Evolutionary conservation across 2,113 vertebrate species (phyloP).

Genomic region (Brachypodius melanocephalos): DNA sequence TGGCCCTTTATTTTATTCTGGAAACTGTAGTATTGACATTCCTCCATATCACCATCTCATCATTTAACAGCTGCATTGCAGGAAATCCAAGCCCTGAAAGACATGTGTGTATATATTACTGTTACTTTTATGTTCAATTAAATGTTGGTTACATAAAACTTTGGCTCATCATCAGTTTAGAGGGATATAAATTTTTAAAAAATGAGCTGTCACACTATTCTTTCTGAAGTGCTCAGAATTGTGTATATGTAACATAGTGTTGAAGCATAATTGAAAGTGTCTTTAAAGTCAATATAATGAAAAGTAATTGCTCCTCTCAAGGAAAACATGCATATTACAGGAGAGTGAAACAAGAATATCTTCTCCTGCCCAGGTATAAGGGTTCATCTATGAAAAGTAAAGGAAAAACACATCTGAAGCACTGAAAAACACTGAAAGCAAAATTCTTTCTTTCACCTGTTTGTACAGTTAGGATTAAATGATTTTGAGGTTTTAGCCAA

Average conservation of each 20-base stretch:
- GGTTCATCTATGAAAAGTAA: background rate
- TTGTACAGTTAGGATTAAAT: background rate
- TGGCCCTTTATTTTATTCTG: background rate
- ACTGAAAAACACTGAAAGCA: background rate
- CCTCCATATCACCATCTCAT: background rate
- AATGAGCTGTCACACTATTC: background rate
- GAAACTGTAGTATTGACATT: background rate
- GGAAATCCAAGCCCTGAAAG: background rate
- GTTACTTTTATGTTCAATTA: constrained; percentile 24
- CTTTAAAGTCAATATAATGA: background rate
- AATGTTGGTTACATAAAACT: constrained; percentile 49
- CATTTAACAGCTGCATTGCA: background rate
- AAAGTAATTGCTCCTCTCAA: background rate
- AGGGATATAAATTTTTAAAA: background rate
- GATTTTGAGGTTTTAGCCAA: background rate
- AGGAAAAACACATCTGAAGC: background rate
- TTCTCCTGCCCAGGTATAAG: background rate
- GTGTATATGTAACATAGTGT: background rate
- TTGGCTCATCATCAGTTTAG: constrained; percentile 3
- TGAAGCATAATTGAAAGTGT: background rate
- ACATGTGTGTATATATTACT: background rate
- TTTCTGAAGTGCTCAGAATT: background rate
- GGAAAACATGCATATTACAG: background rate
- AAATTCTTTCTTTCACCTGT: background rate
- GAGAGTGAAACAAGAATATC: background rate